Base-by-base conservation (phyloP, 2,888 invertebrate species). In the Caenorhabditis macrosperma region DNA sequence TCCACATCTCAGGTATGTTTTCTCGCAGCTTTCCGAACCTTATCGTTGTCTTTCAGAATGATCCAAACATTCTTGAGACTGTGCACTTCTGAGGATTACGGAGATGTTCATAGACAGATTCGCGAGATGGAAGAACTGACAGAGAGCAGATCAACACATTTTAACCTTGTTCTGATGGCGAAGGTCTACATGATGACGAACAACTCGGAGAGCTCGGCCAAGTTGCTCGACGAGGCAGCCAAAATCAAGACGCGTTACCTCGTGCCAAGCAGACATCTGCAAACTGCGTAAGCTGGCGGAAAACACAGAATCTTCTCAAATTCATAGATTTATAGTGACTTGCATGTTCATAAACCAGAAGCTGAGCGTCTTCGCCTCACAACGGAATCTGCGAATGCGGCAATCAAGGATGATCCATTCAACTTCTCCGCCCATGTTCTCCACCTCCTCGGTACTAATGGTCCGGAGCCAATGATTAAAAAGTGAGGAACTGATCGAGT, bases 141-240 rank as follows among this genome's bases (percentile, higher is more conserved):
- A 4, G 57, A 61, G 17, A 22, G 55, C 5, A 9, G 48, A 15
- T 46, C 79, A 6, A 79, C 74, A 22, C 79, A 79, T 30, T 79
- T 79, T 54, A 74, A 54, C 41, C 33, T 79, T 22, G 28, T 74
- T 1, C 50, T 74, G 7, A 74, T 74, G 74, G 50, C 79, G 0
- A 79, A 79, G 28, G 79, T 79, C 0, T 79, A 74, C 35, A 57
- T 79, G 72, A 78, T 78, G 78, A 72, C 78, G n/a, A 72, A 72
- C 30, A 78, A 78, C 33, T 20, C 17, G 20, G 55, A 66, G 22
- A 67, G 63, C 15, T 72, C 78, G 12, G 41, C 44, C 12, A 54
- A 54, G 46, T 57, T 78, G 35, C 17, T 79, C 12, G 28, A 61
- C 1, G 63, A 79, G 28, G 79, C 79, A 0, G 63, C 68, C 0